Evolutionary conservation across 2,888 invertebrate genomes (phyloP).

Genomic region (Isoperla grammatica): DNA sequence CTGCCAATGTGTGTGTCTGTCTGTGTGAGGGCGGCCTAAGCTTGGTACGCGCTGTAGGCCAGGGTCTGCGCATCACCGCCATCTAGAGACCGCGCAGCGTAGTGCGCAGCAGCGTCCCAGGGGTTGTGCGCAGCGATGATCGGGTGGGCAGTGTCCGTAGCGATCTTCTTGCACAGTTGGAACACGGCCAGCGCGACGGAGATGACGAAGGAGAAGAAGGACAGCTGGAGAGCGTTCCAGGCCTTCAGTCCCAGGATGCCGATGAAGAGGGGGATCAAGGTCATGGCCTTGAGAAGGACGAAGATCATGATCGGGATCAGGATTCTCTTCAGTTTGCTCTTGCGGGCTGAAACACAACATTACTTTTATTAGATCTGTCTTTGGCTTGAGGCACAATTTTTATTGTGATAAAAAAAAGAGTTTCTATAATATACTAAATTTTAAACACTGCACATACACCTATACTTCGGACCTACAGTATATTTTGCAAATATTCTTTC

Average conservation of each 20-base stretch:
- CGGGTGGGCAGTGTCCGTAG: constrained; percentile 62
- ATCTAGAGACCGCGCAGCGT: constrained; percentile 19
- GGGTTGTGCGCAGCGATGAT: constrained; percentile 19
- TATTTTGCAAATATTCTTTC: no score
- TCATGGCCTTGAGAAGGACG: constrained; percentile 80
- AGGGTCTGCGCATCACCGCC: constrained; percentile 26
- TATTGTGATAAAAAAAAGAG: no score
- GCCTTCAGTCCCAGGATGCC: constrained; percentile 83
- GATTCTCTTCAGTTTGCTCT: constrained; percentile 77
- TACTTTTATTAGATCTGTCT: no score
- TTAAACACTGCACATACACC: background rate
- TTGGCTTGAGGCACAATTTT: no score
- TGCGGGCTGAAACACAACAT: constrained; percentile 27
- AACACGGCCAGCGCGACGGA: constrained; percentile 82
- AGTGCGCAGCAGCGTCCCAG: constrained; percentile 5
- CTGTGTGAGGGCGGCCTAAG: no score
- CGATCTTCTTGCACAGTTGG: constrained; percentile 79
- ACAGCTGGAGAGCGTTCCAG: constrained; percentile 82
- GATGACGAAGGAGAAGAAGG: constrained; percentile 83
- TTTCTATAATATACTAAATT: no score
- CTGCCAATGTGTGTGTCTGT: no score
- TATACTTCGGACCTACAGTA: no score
- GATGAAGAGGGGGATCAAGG: constrained; percentile 77
- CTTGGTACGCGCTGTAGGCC: constrained; percentile 27
- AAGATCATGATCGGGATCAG: constrained; percentile 80